Percentiles rank a stretch among this genome's conserved stretches.
Conservation (phyloP, 1,140 invertebrate species). For the Lepidostoma basale region DNA sequence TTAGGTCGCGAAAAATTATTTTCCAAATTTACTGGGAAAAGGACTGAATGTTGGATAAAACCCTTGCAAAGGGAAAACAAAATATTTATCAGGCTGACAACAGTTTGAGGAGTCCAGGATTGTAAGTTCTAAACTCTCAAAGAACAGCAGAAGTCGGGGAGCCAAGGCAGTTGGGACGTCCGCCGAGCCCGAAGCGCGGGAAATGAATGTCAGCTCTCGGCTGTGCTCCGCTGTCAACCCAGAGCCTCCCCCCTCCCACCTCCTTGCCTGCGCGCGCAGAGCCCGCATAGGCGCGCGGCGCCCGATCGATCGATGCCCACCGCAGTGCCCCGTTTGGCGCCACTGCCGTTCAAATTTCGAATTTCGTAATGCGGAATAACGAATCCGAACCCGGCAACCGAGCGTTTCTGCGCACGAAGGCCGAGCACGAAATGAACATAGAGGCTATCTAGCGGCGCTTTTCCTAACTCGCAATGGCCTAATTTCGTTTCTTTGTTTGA, state of each 20-base stretch:
- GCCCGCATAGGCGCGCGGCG: slow-evolving; percentile 14
- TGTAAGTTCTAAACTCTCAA: no score
- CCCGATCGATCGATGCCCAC: slow-evolving; percentile 21
- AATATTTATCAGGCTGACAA: background rate
- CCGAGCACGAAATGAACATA: background rate
- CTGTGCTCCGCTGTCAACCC: background rate
- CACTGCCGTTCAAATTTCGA: slow-evolving; percentile 5
- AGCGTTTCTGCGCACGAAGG: background rate
- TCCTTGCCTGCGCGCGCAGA: background rate
- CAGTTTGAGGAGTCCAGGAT: background rate
- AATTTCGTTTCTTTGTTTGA: background rate
- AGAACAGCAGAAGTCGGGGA: background rate
- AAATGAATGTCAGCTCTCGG: background rate
- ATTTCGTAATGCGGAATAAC: slow-evolving; percentile 18
- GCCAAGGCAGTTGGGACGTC: background rate
- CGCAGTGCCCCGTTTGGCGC: slow-evolving; percentile 4
- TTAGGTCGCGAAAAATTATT: slow-evolving; percentile 12
- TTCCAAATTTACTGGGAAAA: background rate
- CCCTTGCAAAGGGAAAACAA: background rate
- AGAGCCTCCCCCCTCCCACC: background rate
- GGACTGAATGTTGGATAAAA: background rate
- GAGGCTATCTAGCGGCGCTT: background rate
- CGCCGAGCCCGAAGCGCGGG: slow-evolving; percentile 4
- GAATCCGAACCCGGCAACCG: background rate
- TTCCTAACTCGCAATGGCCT: background rate